Evolutionary conservation across 2,113 vertebrate genomes (phyloP), one percentile per base, ranked within the genome.

Genomic region (Trematomus loennbergii): DNA sequence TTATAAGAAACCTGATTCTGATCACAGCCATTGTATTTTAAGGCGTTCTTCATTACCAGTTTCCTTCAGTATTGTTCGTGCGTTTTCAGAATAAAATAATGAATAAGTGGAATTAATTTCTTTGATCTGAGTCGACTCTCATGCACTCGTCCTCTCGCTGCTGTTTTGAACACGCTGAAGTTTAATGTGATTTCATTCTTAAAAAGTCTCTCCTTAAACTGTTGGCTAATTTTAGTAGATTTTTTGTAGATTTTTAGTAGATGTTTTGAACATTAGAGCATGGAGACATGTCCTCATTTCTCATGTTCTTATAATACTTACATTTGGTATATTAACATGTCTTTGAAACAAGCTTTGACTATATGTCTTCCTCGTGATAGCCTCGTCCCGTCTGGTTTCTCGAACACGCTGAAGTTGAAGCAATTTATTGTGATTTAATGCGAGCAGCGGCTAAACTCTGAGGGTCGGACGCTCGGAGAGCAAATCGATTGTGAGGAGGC

Each of bases 401-500:
- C 74, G 54, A 55, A 71, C 16, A 13, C 48, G 84, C 54, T 69
- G 52, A 81, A 84, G 68, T 88, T 83, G 87, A 88, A 88, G 69
- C 88, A 78, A 86, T 91, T 92, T 89, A 91, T 85, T 89, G 84
- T 91, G 86, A 93, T 92, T 92, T 92, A 91, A 81, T 80, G 74
- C 16, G 3, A 57, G 66, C 36, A 12, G 54, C 25, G 45, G 71
- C 66, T 88, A 77, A 84, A 88, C 72, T 50, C 89, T 65, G 54
- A 87, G 57, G 52, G 79, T 78, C 36, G 72, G 83, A 86, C 29
- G 74, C 79, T 67, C 43, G n/a, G 83, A 91, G 87, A 72, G 81
- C 72, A 94, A 95, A 95, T 95, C 94, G 90, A 96, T 95, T 90
- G 60, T 49, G 18, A 49, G 49, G 77, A 91, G 92, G 92, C 93